Base-by-base conservation (phyloP, 1,140 invertebrate species). In the Drosophila ironensis region DNA sequence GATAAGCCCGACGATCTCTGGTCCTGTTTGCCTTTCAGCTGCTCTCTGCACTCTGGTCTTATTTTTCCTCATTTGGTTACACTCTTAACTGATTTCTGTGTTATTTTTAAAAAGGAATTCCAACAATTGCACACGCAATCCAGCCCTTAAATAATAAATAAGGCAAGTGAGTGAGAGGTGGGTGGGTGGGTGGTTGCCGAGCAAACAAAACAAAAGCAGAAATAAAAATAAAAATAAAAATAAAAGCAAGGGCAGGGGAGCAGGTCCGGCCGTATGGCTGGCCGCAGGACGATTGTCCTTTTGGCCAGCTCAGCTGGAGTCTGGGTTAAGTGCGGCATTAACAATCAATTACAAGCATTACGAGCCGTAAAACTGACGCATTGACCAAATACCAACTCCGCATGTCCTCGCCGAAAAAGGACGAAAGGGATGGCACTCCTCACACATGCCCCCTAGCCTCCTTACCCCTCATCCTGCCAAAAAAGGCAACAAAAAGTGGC, bases 281-380 rank as follows among this genome's bases (percentile, higher is more conserved):
- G 50, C 48, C 61, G 14, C 60, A 68, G 60, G 52, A 69, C 52
- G 57, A 63, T 59, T 63, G 59, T 63, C 59, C 59, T 63, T 63
- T 63, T 46, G 59, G 59, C 56, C 59, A 47, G 56, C 63, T 53
- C 67, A 72, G 68, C 68, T 72, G 66, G 67, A 69, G 67, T 72
- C 67, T 71, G 70, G 69, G 70, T 76, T 76, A 76, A 76, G 72
- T 76, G 60, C 59, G 67, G 67, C 73, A 76, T 77, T 77, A 77
- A 77, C 73, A 77, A 77, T 77, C 74, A 77, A 77, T 77, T 77
- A 77, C 73, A 77, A 76, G 72, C 64, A 77, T 77, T 77, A 76
- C 73, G 72, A 77, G 74, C 67, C 73, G 72, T 77, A 77, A 77
- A 77, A 77, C 59, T 77, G 74, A 77, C 68, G 67, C 74, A 76